phyloP scores from a whole-genome alignment of 2,797 vertebrate genomes.

The Sandelia bainsii region DNA sequence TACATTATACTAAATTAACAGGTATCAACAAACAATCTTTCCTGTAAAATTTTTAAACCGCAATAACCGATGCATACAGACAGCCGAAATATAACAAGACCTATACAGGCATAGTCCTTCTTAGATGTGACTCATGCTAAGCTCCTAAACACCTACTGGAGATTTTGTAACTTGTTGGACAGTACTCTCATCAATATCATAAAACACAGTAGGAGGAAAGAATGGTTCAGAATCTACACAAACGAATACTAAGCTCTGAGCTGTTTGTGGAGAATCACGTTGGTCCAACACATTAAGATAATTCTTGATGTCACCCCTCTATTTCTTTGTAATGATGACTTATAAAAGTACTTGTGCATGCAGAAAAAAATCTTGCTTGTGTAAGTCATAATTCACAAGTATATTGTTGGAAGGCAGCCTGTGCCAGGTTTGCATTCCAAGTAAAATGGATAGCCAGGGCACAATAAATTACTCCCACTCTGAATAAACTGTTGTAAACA shows the following conservation, averaged over 20 bases:
- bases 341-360: conserved; percentile 34
- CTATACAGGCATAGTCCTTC: background rate
- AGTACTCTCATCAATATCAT: background rate
- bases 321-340: background rate
- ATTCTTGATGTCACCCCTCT: conserved; percentile 20
- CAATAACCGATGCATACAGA: background rate
- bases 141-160: background rate
- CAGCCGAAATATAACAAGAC: background rate
- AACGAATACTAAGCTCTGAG: background rate
- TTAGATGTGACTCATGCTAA: background rate
- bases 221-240: background rate
- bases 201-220: background rate
- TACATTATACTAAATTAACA: background rate
- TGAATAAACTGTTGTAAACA: conserved; percentile 69
- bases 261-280: background rate
- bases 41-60: background rate
- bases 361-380: conserved; percentile 30
- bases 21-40: background rate
- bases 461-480: conserved; percentile 70
- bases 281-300: conserved; percentile 2
- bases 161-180: background rate
- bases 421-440: conserved; percentile 65
- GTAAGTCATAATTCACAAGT: conserved; percentile 68
- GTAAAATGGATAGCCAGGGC: conserved; percentile 66
- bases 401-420: conserved; percentile 56